Evolutionary conservation across 2,797 vertebrate genomes (phyloP), one percentile per base, ranked within the genome.

Genomic region (Mormyrops boulengeri): DNA sequence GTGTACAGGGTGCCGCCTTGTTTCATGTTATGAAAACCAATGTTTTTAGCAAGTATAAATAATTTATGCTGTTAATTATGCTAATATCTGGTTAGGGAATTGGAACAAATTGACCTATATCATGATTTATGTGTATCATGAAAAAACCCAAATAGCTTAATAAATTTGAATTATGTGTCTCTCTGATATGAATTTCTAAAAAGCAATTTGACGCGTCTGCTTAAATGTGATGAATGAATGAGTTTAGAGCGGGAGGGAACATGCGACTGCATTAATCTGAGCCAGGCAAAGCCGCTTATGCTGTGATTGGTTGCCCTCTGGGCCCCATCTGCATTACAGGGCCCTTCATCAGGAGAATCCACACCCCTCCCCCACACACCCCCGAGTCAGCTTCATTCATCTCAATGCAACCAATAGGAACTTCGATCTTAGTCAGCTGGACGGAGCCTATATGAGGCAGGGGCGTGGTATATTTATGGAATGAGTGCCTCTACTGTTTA

Each of bases 401-500:
- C 14, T 85, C 19, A 66, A 85, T 5, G 57, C 82, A 49, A 22
- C 55, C 57, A 62, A 66, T 41, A 44, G 34, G n/a, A 44, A 30
- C 38, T 19, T 9, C 69, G 11, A 30, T 82, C 69, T 80, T 17
- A 53, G 49, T 89, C 73, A 41, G 19, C 22, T 90, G 60, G 88
- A 69, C 53, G 8, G 69, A 82, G 38, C 66, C 50, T 87, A 22
- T 89, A 90, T 14, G 41, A 4, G 22, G 53, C 7, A 87, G 44
- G 49, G 49, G 85, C 30, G 22, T 89, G 69, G 88, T 53, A 50
- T 53, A 82, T 85, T 66, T 57, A 52, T 34, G 41, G n/a, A 52
- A 87, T 91, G 88, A 90, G 77, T 88, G 38, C 66, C 8, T 38
- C 53, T 84, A 90, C 90, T 91, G 92, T 92, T 91, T 88, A 92